phyloP scores from a whole-genome alignment of 2,888 invertebrate species.

The Leucophora obtusa region DNA sequence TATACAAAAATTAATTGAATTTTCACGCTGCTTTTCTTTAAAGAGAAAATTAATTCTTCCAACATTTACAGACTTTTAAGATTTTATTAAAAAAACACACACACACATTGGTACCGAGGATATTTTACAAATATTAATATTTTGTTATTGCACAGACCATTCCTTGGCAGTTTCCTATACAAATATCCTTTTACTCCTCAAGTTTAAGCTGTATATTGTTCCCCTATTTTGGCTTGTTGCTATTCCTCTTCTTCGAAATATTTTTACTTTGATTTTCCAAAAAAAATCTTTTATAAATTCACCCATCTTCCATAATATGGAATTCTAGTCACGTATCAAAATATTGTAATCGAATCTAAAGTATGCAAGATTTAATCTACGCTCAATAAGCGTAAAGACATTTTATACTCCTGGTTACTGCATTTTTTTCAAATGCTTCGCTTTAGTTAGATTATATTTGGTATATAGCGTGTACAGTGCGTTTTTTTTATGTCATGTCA shows the following conservation, averaged over 20 bases:
- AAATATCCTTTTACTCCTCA: no score
- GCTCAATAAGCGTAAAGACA: constrained; percentile 62
- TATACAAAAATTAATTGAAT: constrained; percentile 60
- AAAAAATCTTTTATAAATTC: not conserved
- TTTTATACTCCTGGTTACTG: not conserved
- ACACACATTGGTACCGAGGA: no score
- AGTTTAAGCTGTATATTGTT: no score
- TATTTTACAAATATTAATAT: no score
- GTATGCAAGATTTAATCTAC: constrained; percentile 67
- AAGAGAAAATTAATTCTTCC: not conserved
- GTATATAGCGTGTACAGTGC: not conserved
- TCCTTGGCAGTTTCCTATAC: no score
- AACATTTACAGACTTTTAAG: not conserved
- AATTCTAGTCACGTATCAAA: constrained; percentile 65
- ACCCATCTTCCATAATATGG: not conserved
- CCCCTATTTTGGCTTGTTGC: not conserved
- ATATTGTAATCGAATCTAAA: constrained; percentile 67
- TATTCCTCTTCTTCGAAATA: not conserved
- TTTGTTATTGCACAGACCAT: no score
- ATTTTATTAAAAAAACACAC: no score
- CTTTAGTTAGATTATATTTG: not conserved
- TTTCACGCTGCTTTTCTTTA: constrained; percentile 44
- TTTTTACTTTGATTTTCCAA: not conserved
- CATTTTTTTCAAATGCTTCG: not conserved
- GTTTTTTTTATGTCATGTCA: not conserved